Evolutionary conservation across 2,888 invertebrate genomes (phyloP), one percentile per base, ranked within the genome.

Genomic region (Notodonta ziczac): DNA sequence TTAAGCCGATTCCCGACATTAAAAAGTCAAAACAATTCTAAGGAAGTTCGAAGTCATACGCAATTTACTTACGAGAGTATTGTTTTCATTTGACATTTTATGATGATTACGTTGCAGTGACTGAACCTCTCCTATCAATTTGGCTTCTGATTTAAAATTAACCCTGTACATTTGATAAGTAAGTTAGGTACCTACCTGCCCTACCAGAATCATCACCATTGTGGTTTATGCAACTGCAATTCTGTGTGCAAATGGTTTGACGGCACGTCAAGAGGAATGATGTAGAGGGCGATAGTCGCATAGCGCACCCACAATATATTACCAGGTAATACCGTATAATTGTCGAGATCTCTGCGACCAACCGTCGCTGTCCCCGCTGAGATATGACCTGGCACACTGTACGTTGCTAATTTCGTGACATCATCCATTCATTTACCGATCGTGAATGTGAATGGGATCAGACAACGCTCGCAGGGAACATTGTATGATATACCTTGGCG

Each of bases 401-500:
- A 86, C 82, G 84, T 85, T 78, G 87, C 91, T 92, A 90, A 92
- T 90, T 92, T 88, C 83, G 87, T 81, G 86, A 82, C 87, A 85
- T 89, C 90, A 91, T 83, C 89, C 91, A 91, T 91, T 92, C 92
- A 92, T 90, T 90, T 89, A 75, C 80, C 80, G 81, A 86, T 88
- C 82, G 82, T 83, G 70, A 81, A 84, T 80, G 79, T 91, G 90
- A 93, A 92, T 92, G 90, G 82, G 88, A 86, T 79, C 86, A 87
- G 87, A 88, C 87, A 86, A 76, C 76, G 68, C 60, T 65, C 57
- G 60, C 61, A 69, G 66, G 63, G 67, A 75, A 67, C 60, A 63
- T 60, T 70, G 60, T 60, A 61, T 24, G 24, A 24, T 52, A 48
- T 57, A 62, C 62, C 57, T 60, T 35, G 8, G 55, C 50, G 51